Percentiles rank a stretch among this genome's conserved stretches.
Conservation (phyloP, 2,113 vertebrate species). For the Todiramphus chloris region DNA sequence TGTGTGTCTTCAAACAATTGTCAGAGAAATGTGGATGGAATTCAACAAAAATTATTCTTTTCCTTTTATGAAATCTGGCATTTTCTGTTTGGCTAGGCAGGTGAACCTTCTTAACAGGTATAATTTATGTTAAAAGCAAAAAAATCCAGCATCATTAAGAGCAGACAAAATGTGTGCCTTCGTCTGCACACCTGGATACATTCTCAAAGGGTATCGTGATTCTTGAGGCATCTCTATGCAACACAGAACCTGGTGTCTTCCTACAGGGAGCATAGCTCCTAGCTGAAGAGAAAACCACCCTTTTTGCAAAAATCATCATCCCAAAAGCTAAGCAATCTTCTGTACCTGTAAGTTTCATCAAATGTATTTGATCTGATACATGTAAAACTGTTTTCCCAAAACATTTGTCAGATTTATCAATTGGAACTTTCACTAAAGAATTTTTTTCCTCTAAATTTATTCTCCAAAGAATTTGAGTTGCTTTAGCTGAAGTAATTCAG, state of each 20-base stretch:
- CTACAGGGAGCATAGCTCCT: background rate
- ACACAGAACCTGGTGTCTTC: background rate
- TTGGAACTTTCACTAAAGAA: background rate
- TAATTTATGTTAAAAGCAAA: background rate
- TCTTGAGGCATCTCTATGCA: background rate
- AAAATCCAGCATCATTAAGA: background rate
- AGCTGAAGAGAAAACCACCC: background rate
- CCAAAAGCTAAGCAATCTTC: background rate
- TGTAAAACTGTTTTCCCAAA: background rate
- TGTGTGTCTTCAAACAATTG: background rate
- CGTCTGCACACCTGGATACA: background rate
- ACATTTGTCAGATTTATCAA: background rate
- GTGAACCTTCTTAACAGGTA: background rate
- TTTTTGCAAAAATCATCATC: background rate
- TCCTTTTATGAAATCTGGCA: background rate
- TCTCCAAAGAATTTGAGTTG: background rate
- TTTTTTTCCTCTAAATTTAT: background rate
- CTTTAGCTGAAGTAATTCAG: background rate
- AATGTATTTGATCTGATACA: background rate
- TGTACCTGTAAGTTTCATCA: background rate
- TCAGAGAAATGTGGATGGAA: background rate
- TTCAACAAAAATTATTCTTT: background rate
- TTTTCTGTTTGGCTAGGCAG: background rate
- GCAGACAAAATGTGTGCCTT: rapidly evolving
- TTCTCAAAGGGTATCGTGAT: background rate